phyloP scores from a whole-genome alignment of 2,888 invertebrate genomes.

The Euplexia lucipara region DNA sequence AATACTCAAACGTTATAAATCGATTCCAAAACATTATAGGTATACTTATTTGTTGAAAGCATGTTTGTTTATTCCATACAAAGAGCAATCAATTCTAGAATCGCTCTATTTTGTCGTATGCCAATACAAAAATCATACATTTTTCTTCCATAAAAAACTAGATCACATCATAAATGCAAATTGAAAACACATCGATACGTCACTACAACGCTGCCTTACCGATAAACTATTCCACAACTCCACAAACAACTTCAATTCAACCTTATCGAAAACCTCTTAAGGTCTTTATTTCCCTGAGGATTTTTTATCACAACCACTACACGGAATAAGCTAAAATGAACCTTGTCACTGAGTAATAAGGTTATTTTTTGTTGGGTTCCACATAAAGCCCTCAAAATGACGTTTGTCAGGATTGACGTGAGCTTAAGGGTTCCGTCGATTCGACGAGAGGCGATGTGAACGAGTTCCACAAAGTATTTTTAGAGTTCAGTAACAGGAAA shows the following conservation, averaged over 20 bases:
- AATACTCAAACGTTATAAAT: background rate
- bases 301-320: background rate
- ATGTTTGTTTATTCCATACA: conserved; percentile 5
- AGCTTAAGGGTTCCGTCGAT: conserved; percentile 59
- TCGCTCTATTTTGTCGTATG: conserved; percentile 1
- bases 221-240: conserved; percentile 23
- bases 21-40: background rate
- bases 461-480: conserved; percentile 60
- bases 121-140: conserved; percentile 42
- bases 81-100: conserved; percentile 26
- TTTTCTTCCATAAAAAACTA: conserved; percentile 37
- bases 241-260: background rate
- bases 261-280: rapidly evolving
- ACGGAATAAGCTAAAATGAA: background rate
- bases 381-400: conserved; percentile 36
- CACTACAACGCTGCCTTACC: conserved; percentile 45
- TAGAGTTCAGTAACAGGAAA: conserved; percentile 56
- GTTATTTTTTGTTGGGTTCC: background rate
- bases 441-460: conserved; percentile 49
- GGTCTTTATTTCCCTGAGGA: background rate
- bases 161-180: conserved; percentile 59
- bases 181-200: conserved; percentile 58
- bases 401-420: conserved; percentile 59
- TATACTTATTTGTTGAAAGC: no score
- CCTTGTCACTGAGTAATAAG: rapidly evolving